Conservation (phyloP, 2,888 invertebrate genomes). For the Pemphredon lugubris region DNA sequence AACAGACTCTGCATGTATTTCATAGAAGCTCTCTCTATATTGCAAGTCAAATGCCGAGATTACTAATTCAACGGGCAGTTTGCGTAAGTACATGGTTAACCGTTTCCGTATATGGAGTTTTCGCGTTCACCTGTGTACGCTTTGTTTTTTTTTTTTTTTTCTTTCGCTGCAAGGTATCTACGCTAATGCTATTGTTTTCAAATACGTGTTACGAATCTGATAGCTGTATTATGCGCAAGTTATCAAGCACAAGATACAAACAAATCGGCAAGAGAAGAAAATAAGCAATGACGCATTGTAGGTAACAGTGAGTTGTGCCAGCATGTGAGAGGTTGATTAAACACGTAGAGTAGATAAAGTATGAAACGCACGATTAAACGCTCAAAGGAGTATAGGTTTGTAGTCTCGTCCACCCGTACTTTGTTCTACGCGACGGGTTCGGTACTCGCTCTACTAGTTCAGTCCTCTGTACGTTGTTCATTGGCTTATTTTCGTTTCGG, state of each 20-base stretch:
- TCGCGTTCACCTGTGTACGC: too few species aligned
- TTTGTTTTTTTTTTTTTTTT: too few species aligned
- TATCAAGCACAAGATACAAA: slow-evolving; percentile 46
- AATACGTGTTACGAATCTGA: slow-evolving; percentile 41
- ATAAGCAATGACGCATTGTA: slow-evolving; percentile 51
- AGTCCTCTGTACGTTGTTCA: too few species aligned
- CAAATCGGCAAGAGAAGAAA: slow-evolving; percentile 53
- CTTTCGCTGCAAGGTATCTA: slow-evolving; percentile 26
- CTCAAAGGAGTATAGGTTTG: background rate
- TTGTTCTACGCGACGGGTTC: too few species aligned
- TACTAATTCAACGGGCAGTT: background rate
- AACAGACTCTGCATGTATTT: slow-evolving; percentile 65
- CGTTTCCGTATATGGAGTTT: too few species aligned
- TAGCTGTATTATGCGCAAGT: slow-evolving; percentile 51
- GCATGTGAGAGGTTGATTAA: slow-evolving; percentile 47
- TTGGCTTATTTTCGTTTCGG: too few species aligned
- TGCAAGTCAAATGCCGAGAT: slow-evolving; percentile 9
- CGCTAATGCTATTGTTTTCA: slow-evolving; percentile 41
- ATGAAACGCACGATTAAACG: slow-evolving; percentile 1
- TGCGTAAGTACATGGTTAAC: too few species aligned
- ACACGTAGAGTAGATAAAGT: slow-evolving; percentile 12
- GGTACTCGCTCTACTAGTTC: too few species aligned
- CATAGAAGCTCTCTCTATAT: background rate
- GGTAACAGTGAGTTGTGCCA: slow-evolving; percentile 48
- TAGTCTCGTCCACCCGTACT: background rate